phyloP scores from a whole-genome alignment of 2,113 vertebrate genomes.

The Trichechus manatus region DNA sequence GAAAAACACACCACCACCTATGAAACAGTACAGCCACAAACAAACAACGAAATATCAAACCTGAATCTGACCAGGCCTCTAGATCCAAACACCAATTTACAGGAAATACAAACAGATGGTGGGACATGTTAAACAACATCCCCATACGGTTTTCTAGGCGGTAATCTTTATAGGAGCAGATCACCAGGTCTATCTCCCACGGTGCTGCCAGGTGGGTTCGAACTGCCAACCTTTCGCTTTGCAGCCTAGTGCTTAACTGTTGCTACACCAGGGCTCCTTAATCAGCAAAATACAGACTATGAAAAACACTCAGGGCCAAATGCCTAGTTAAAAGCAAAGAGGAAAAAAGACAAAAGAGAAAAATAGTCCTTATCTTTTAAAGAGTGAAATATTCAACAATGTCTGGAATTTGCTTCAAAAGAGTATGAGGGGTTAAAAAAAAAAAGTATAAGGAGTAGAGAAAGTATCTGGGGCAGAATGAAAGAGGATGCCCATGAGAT shows the following conservation, averaged over 20 bases:
- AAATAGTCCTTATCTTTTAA: not conserved
- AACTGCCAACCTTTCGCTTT: not conserved
- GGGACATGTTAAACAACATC: not conserved
- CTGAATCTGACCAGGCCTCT: not conserved
- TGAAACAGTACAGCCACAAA: not conserved
- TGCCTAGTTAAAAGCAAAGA: not conserved
- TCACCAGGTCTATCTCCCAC: too few relatives aligned
- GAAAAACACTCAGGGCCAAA: not conserved
- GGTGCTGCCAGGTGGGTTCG: not conserved
- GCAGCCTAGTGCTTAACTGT: not conserved
- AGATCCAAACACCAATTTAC: not conserved
- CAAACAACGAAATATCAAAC: not conserved
- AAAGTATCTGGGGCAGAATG: not conserved
- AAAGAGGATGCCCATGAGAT: not conserved
- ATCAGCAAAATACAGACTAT: not conserved
- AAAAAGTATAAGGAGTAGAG: not conserved
- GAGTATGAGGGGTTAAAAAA: not conserved
- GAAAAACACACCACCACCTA: not conserved
- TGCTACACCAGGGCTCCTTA: not conserved
- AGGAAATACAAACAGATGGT: not conserved
- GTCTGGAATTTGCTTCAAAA: conserved; percentile 10
- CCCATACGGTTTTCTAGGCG: too few relatives aligned
- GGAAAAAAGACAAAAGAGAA: not conserved
- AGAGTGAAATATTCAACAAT: not conserved
- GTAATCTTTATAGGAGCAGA: too few relatives aligned